Evolutionary conservation across 1,140 invertebrate genomes (phyloP), one percentile per base, ranked within the genome.

Genomic region (Euura saliciscinereae): DNA sequence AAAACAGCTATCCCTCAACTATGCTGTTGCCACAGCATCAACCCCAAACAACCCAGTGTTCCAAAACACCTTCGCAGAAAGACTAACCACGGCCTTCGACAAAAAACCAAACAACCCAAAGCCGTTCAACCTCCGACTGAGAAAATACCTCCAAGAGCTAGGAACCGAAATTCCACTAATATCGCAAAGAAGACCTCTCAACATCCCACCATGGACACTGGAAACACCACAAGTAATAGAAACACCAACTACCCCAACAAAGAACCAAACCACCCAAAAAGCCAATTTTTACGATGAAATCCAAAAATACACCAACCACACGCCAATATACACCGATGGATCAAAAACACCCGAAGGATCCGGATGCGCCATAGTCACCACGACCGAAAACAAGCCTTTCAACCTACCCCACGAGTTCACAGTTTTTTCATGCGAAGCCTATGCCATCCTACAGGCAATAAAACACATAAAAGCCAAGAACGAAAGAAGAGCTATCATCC

Each of bases 301-400:
- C 59, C 65, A 65, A 0, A 45, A 10, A 1, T 28, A 28, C 1
- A 28, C 45, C 11, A 43, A 4, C 28, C 44, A 65, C 43, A 43
- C 44, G n/a, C 13, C 66, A 66, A 51, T 46, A 6, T 73, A 44
- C 67, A 73, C 72, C 5, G 72, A 73, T 70, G 72, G 72, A 7
- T 69, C 72, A 44, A 59, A 70, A 8, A 13, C 45, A 2, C 11
- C 45, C 0, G 68, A 68, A n/a, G 46, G 67, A n/a, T 43, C 44
- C 7, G 68, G 72, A 45, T 73, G 42, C 2, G 65, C 68, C 43
- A 69, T 73, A 45, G 42, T 44, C 6, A n/a, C 13, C 11, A 44
- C 69, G 28, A 51, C n/a, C 46, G 44, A 42, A 10, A 51, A 46
- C 3, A 6, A 7, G 5, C 10, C 6, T 0, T 28, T 46, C 43